Percentiles rank a stretch among this genome's conserved stretches.
phyloP scores from a whole-genome alignment of 92 coral and sea anemone genomes.

The Zoanthus sociatus region DNA sequence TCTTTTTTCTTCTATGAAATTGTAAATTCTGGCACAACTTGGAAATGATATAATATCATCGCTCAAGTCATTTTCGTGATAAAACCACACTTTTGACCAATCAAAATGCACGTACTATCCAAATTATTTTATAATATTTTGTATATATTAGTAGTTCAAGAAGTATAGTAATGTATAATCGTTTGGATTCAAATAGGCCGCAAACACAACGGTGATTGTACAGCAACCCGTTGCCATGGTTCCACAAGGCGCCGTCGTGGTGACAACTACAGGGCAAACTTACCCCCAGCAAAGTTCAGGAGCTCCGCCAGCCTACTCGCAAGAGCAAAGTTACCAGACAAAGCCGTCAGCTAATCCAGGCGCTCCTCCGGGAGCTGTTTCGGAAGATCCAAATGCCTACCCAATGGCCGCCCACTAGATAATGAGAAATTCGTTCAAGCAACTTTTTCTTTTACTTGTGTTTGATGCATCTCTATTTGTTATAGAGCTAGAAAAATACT shows the following conservation, averaged over 20 bases:
- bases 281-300: not conserved
- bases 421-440: not conserved
- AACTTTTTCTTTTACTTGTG: too few relatives aligned
- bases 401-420: conserved; percentile 17
- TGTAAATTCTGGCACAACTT: too few relatives aligned
- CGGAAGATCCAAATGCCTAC: not conserved
- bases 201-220: conserved; percentile 30
- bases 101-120: too few relatives aligned
- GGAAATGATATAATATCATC: too few relatives aligned
- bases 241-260: conserved; percentile 12
- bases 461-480: too few relatives aligned
- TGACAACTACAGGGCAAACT: not conserved
- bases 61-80: too few relatives aligned
- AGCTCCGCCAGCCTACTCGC: conserved; percentile 21
- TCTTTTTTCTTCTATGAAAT: too few relatives aligned
- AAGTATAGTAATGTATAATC: not conserved
- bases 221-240: conserved; percentile 44
- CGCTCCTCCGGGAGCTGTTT: not conserved
- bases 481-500: too few relatives aligned
- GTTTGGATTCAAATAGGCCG: not conserved
- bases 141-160: too few relatives aligned
- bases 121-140: too few relatives aligned
- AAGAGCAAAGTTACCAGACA: conserved; percentile 1
- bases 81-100: too few relatives aligned
- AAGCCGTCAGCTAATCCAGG: not conserved